Evolutionary conservation across 2,888 invertebrate species (phyloP).

Genomic region (Lysandra bellargus): DNA sequence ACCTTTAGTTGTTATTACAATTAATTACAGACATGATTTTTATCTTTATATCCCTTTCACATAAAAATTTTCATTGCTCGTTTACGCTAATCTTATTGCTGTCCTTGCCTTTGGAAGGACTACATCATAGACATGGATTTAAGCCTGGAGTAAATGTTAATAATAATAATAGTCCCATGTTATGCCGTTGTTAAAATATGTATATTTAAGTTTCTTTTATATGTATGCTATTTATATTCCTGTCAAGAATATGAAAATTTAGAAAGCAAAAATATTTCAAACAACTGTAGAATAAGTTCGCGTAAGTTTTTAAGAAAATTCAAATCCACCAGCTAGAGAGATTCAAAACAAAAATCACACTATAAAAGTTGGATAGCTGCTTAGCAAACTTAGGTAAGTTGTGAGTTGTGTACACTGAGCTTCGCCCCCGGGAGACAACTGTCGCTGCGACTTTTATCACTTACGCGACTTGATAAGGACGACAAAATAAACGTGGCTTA

Average conservation of each 20-base stretch:
- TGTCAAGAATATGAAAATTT: conserved; percentile 9
- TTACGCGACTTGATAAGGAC: not conserved
- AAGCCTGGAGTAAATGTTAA: too few relatives aligned
- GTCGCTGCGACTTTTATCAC: not conserved
- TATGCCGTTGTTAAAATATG: too few relatives aligned
- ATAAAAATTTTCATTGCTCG: too few relatives aligned
- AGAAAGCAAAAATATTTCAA: not conserved
- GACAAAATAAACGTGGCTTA: not conserved
- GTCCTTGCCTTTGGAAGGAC: too few relatives aligned
- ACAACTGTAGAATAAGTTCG: not conserved
- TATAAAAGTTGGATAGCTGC: conserved; percentile 18
- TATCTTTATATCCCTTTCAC: too few relatives aligned
- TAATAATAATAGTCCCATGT: too few relatives aligned
- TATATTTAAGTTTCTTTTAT: not conserved
- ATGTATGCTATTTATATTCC: not conserved
- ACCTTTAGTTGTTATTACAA: too few relatives aligned
- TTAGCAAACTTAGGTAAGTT: conserved; percentile 17
- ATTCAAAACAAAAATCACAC: conserved; percentile 22
- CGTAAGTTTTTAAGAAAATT: conserved; percentile 9
- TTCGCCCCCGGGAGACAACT: conserved; percentile 5
- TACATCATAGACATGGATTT: too few relatives aligned
- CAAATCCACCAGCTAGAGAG: conserved; percentile 11
- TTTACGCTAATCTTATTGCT: not conserved
- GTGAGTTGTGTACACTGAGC: conserved; percentile 18
- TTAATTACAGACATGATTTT: not conserved